Evolutionary conservation across 1,140 invertebrate genomes (phyloP).

Genomic region (Polypedilum pembai): DNA sequence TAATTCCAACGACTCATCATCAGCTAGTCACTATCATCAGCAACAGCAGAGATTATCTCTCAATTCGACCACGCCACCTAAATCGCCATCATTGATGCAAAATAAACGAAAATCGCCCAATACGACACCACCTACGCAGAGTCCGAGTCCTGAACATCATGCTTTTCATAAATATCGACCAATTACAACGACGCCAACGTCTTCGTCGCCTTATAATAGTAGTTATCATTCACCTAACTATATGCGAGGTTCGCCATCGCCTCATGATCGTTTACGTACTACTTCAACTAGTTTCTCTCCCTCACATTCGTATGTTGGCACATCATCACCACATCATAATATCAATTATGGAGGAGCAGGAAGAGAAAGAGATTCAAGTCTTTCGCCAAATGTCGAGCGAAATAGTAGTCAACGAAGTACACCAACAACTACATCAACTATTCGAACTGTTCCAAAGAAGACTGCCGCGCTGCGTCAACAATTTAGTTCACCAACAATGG

Average conservation of each 20-base stretch:
- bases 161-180: slow-evolving; percentile 25
- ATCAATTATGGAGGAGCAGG: neutral
- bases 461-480: slow-evolving; percentile 43
- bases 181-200: neutral
- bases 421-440: neutral
- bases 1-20: neutral
- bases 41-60: neutral
- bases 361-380: neutral
- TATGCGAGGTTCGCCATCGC: slow-evolving; percentile 28
- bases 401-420: neutral
- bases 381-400: slow-evolving; percentile 15
- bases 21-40: slow-evolving; percentile 19
- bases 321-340: neutral
- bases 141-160: slow-evolving; percentile 20
- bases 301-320: neutral
- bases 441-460: slow-evolving; percentile 43
- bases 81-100: neutral
- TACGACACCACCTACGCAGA: neutral
- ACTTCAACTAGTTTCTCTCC: neutral
- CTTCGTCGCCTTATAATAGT: slow-evolving; percentile 18
- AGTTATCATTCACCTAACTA: slow-evolving; percentile 10
- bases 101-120: slow-evolving; percentile 21
- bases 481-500: slow-evolving; percentile 40
- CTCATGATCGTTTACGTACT: slow-evolving; percentile 23
- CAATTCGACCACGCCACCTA: neutral